phyloP scores from a whole-genome alignment of 2,797 vertebrate species.

The Cephalopachus bancanus region DNA sequence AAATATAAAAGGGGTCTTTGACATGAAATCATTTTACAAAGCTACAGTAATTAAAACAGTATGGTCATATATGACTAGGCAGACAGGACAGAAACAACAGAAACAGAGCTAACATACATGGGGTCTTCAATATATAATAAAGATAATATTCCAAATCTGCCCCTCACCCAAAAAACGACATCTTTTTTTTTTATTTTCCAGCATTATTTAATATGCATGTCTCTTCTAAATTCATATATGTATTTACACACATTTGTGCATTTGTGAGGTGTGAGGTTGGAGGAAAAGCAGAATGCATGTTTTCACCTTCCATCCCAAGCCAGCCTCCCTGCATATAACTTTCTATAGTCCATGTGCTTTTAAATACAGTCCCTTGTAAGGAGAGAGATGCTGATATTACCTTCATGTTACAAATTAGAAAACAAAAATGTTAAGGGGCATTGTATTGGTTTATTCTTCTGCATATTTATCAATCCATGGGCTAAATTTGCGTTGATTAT shows the following conservation, averaged over 20 bases:
- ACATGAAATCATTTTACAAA: too few species aligned
- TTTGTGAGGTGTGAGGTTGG: not conserved
- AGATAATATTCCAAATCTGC: too few species aligned
- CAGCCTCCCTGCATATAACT: not conserved
- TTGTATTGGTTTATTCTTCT: not conserved
- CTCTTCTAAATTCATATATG: not conserved
- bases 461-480: not conserved
- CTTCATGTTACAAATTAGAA: not conserved
- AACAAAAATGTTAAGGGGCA: not conserved
- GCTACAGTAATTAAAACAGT: too few species aligned
- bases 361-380: not conserved
- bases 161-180: too few species aligned
- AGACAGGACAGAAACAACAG: too few species aligned
- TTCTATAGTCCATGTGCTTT: not conserved
- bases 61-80: too few species aligned
- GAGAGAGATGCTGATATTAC: not conserved
- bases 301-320: not conserved
- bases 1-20: too few species aligned
- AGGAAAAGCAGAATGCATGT: not conserved
- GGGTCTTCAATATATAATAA: too few species aligned
- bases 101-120: too few species aligned
- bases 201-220: not conserved
- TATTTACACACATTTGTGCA: not conserved
- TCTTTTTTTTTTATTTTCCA: not conserved
- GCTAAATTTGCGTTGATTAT: not conserved